These are phyloP conservation scores for Chionoecetes opilio DNA, from an alignment of 1,140 invertebrate species.

Conservation along the genomic window DNA sequence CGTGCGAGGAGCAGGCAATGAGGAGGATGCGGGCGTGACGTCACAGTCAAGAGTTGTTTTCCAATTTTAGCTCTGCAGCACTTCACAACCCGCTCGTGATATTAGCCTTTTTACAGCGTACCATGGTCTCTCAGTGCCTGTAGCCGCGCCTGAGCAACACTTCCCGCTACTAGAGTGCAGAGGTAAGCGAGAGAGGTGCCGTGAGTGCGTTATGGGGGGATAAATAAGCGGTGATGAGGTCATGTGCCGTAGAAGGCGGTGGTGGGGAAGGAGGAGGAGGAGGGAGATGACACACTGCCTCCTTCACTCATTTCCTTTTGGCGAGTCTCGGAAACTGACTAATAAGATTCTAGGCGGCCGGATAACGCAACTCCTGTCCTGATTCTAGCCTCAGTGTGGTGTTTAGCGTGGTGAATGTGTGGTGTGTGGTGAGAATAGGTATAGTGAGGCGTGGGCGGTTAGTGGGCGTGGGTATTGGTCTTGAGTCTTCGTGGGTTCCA, in stretches of 20 bases:
- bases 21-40: conserved; percentile 47
- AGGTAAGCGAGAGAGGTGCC: not conserved
- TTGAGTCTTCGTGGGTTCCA: too few species aligned
- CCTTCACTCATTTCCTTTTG: not conserved
- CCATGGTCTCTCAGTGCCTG: not conserved
- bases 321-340: conserved; percentile 47
- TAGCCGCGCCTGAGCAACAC: not conserved
- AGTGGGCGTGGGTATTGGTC: conserved; percentile 23
- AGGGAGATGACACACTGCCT: not conserved
- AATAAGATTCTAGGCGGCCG: not conserved
- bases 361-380: not conserved
- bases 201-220: not conserved
- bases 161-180: not conserved
- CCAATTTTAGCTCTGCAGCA: conserved; percentile 59
- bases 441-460: not conserved
- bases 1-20: too few species aligned
- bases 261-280: not conserved
- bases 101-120: not conserved
- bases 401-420: not conserved
- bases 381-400: not conserved
- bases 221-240: not conserved
- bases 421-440: not conserved
- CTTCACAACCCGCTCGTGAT: not conserved
- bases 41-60: conserved; percentile 45
- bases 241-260: not conserved